Base-by-base conservation (phyloP, 2,797 vertebrate genomes). In the Lacerta bilineata region DNA sequence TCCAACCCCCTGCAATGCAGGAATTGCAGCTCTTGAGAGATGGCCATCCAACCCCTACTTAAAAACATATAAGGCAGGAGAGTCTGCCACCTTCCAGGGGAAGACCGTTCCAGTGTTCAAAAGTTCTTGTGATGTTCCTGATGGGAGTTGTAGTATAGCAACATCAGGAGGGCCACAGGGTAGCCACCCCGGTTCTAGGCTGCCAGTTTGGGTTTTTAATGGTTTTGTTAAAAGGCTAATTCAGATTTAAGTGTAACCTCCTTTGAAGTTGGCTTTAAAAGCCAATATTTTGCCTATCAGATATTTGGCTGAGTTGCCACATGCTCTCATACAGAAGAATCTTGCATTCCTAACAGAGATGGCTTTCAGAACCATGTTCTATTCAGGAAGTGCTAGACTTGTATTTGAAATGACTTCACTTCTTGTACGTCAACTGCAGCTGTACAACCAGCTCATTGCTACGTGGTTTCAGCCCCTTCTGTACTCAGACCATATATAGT, bases 341-440 rank as follows among this genome's bases (percentile, higher is more conserved):
- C 1, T 8, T 61, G 0, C 2, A 0, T 55, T 0, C 17, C n/a
- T 7, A 33, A 8, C 1, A 23, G 66, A n/a, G 10, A 2, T 13
- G 2, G 10, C 61, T 68, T 43, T 27, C 7, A 0, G 46, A 84
- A 8, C 50, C 27, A 3, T 23, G 11, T 9, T 29, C 3, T 1
- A 0, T 1, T 17, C 0, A 72, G 17, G 8, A 17, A n/a, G 18
- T 3, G 7, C 29, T 6, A 11, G 4, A 0, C 4, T 27, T 4
- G 0, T 2, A 13, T 9, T 39, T 29, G 11, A 66, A 74, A 0
- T 20, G 5, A 0, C 9, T 1, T 10, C 8, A 0, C 6, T 2
- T 0, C 4, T 0, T 59, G 1, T 0, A 0, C 1, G 6, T 0
- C 0, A 0, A 2, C 15, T 1, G 39, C 8, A 8, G 0, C 27